Evolutionary conservation across 2,888 invertebrate species (phyloP).

Genomic region (Criorhina ranunculi): DNA sequence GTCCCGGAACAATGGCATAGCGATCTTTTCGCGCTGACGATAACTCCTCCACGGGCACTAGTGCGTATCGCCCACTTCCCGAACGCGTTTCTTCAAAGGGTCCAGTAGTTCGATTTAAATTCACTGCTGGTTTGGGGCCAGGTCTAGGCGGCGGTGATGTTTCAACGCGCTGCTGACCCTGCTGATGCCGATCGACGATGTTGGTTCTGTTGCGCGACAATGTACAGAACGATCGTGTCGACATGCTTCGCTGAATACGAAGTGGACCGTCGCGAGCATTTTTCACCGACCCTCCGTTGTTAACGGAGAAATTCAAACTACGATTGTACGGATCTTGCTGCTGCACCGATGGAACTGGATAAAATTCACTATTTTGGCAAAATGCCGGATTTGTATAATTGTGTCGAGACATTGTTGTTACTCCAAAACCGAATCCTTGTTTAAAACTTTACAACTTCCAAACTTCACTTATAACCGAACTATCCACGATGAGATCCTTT

Average conservation of each 20-base stretch:
- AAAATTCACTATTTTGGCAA: constrained; percentile 90
- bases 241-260: constrained; percentile 84
- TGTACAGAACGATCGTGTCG: constrained; percentile 83
- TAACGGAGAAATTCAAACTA: constrained; percentile 79
- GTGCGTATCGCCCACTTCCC: constrained; percentile 85
- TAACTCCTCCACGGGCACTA: constrained; percentile 85
- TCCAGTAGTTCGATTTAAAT: constrained; percentile 74
- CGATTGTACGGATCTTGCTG: constrained; percentile 82
- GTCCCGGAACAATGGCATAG: constrained; percentile 83
- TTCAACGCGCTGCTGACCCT: constrained; percentile 77
- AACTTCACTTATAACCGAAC: constrained; percentile 19
- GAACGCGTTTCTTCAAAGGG: constrained; percentile 78
- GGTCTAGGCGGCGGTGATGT: constrained; percentile 70
- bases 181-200: constrained; percentile 78
- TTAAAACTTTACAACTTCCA: constrained; percentile 17
- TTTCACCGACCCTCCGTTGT: constrained; percentile 57
- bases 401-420: constrained; percentile 82
- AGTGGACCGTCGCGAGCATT: constrained; percentile 83
- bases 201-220: constrained; percentile 71
- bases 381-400: constrained; percentile 92
- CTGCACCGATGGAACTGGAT: constrained; percentile 81
- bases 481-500: constrained; percentile 68
- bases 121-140: constrained; percentile 61
- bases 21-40: constrained; percentile 78
- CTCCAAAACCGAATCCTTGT: background rate